phyloP scores from a whole-genome alignment of 2,113 vertebrate species.

The Amphiprion ocellaris region DNA sequence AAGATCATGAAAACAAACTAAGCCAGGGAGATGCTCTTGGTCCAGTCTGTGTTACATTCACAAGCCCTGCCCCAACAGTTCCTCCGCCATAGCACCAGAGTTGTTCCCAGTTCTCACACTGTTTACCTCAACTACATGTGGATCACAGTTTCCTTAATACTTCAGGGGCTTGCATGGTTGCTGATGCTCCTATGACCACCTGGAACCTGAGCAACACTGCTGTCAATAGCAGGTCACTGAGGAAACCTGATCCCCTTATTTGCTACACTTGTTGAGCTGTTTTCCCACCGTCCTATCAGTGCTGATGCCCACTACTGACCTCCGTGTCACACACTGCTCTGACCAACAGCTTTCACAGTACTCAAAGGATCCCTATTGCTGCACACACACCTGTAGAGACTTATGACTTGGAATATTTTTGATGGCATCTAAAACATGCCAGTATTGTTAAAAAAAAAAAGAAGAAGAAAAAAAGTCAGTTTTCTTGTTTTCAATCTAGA shows the following conservation, averaged over 20 bases:
- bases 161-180: background rate
- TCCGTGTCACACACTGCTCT: background rate
- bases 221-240: background rate
- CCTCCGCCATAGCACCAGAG: slow-evolving; percentile 57
- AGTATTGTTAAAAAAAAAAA: background rate
- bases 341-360: slow-evolving; percentile 21
- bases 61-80: slow-evolving; percentile 13
- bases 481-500: background rate
- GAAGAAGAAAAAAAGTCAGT: too few relatives aligned
- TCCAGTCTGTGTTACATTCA: slow-evolving; percentile 65
- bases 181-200: background rate
- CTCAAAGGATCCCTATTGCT: background rate
- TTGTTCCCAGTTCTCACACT: slow-evolving; percentile 43
- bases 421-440: background rate
- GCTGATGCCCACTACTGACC: background rate
- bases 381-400: background rate
- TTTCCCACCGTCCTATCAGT: background rate
- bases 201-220: background rate
- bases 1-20: slow-evolving; percentile 14
- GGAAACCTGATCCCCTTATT: slow-evolving; percentile 22
- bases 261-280: slow-evolving; percentile 43
- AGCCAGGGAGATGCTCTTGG: slow-evolving; percentile 62
- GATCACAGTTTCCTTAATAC: slow-evolving; percentile 32
- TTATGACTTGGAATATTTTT: background rate
- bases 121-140: background rate